Base-by-base conservation (phyloP, 2,113 vertebrate genomes). In the Labrus mixtus region DNA sequence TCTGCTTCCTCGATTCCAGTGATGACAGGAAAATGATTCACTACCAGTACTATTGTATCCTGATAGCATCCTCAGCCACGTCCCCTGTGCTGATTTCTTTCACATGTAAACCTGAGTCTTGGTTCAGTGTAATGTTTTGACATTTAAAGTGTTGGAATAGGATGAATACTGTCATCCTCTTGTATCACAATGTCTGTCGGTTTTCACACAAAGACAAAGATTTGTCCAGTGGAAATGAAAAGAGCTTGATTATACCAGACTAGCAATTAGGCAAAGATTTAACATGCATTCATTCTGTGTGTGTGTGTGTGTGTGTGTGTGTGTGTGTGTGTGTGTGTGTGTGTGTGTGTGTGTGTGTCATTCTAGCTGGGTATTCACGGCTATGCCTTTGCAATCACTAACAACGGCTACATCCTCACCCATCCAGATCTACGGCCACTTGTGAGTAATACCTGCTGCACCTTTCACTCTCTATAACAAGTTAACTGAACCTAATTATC, bases 351-450 rank as follows among this genome's bases (percentile, higher is more conserved):
- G 22, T 87, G 70, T 87, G 37, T 85, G 13, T 90, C 29, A 33
- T 43, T 23, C n/a, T 77, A 99, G 98, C 91, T 99, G 92, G 98
- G 98, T 76, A 99, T 99, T 93, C 98, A 99, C 0, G 98, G 98
- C 78, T 99, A 99, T 50, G 97, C 97, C 81, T 99, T 99, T 90
- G 98, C 98, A 86, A 99, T 99, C 92, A 99, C 98, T 67, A 99
- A 99, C 94, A 99, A 99, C 16, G 98, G 98, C 81, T 99, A 99
- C 86, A 97, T 99, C 92, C 93, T 99, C 91, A 99, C 98, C 23
- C 98, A 99, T 79, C 98, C 98, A 60, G 98, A 99, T 86, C 95
- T 99, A 51, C 95, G 97, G 65, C 98, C 98, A 56, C 94, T 99
- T 94, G 98, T 99, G 96, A 98, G 92, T 93, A 86, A 53, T 64